A percentile compares a stretch with the other conserved stretches of the same genome.
phyloP scores from a whole-genome alignment of 2,113 vertebrate species.

The Otis tarda region DNA sequence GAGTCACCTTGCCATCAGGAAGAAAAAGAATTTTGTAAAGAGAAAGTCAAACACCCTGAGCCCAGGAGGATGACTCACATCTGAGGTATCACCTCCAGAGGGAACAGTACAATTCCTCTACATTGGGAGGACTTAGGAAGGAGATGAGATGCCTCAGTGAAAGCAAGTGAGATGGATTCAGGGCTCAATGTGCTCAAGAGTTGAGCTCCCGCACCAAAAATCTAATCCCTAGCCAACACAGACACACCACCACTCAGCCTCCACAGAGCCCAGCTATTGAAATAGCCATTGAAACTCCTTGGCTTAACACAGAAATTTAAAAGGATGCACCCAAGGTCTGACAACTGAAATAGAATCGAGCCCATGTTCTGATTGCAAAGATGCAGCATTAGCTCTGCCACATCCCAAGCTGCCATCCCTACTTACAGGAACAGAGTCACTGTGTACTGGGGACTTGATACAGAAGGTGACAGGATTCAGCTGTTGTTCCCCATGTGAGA shows the following conservation, averaged over 20 bases:
- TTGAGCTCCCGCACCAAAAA: not conserved
- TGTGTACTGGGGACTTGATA: fast-evolving
- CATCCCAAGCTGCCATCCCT: not conserved
- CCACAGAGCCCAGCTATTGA: not conserved
- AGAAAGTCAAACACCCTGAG: not conserved
- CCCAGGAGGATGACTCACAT: conserved; percentile 13
- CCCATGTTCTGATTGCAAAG: not conserved
- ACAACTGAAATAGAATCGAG: not conserved
- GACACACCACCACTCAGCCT: not conserved
- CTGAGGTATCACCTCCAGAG: not conserved
- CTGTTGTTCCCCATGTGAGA: not conserved
- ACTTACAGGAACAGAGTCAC: not conserved
- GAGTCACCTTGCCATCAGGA: not conserved
- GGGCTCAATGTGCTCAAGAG: not conserved
- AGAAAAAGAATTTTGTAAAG: not conserved
- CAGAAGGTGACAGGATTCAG: not conserved
- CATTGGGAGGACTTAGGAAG: not conserved
- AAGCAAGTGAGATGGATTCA: not conserved
- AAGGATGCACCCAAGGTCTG: not conserved
- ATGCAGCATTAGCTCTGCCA: fast-evolving
- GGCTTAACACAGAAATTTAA: not conserved
- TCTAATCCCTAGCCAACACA: not conserved
- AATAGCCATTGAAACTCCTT: fast-evolving
- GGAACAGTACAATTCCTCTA: not conserved
- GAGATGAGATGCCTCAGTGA: not conserved